phyloP scores from a whole-genome alignment of 2,113 vertebrate genomes.

The Hippocampus guttulatus region DNA sequence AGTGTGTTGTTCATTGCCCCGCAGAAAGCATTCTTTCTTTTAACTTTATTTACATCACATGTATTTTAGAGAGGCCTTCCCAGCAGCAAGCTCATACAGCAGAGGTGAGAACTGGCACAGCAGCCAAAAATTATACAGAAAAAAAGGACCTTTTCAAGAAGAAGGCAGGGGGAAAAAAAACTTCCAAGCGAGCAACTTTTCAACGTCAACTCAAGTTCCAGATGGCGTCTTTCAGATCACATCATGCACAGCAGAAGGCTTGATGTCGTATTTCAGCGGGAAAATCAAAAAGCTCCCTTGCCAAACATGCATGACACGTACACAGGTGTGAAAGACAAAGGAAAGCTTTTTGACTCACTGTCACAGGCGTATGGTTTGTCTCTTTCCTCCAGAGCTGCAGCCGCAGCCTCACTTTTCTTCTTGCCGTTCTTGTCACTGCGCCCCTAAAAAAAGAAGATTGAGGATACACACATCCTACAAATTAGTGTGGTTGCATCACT shows the following conservation, averaged over 20 bases:
- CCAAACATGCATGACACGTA: slow-evolving; percentile 14
- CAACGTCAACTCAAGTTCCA: slow-evolving; percentile 14
- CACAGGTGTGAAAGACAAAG: neutral
- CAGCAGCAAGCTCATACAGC: slow-evolving; percentile 27
- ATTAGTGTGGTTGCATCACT: neutral
- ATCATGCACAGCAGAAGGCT: slow-evolving; percentile 33
- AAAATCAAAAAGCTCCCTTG: slow-evolving; percentile 39
- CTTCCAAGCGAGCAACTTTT: slow-evolving; percentile 12
- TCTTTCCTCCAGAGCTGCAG: slow-evolving; percentile 83
- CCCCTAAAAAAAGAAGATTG: slow-evolving; percentile 65
- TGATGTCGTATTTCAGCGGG: slow-evolving; percentile 9
- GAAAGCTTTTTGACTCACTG: slow-evolving; percentile 79
- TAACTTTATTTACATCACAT: neutral
- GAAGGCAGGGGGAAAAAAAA: neutral
- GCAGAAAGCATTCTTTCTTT: slow-evolving; percentile 8
- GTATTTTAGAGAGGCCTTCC: neutral
- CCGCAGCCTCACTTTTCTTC: slow-evolving; percentile 88
- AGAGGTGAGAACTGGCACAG: slow-evolving; percentile 3
- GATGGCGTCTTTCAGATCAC: slow-evolving; percentile 25
- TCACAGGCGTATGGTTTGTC: slow-evolving; percentile 97
- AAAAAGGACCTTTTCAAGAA: neutral
- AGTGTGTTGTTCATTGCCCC: neutral
- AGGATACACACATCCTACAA: neutral
- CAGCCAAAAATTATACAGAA: slow-evolving; percentile 22
- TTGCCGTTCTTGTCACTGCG: slow-evolving; percentile 87